Evolutionary conservation across 2,113 vertebrate species (phyloP).

Genomic region (Euleptes europaea): DNA sequence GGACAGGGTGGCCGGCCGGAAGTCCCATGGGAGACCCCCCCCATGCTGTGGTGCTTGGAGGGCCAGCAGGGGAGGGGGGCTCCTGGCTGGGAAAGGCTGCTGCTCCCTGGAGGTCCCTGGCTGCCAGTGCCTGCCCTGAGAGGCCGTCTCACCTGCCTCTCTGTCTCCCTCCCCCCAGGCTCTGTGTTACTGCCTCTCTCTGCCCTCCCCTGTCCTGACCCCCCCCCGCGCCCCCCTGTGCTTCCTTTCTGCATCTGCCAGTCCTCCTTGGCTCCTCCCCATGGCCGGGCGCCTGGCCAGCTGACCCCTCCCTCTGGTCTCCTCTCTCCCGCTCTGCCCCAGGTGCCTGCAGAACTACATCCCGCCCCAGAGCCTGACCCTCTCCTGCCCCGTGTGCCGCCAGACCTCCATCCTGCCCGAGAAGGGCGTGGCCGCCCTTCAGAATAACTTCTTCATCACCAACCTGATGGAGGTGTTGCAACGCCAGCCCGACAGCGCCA

Average conservation of each 20-base stretch:
- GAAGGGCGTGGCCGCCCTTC: slow-evolving; percentile 89
- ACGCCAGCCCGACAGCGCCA: slow-evolving; percentile 79
- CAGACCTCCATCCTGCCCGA: slow-evolving; percentile 95
- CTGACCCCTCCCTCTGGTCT: not conserved
- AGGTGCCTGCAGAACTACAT: slow-evolving; percentile 97
- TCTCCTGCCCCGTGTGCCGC: slow-evolving; percentile 92
- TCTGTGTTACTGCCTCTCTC: too few species aligned
- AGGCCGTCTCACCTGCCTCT: not conserved
- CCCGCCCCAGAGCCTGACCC: slow-evolving; percentile 89
- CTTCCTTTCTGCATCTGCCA: not conserved
- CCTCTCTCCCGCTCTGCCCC: slow-evolving; percentile 28
- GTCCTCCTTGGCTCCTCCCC: not conserved
- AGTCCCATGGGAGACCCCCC: too few species aligned
- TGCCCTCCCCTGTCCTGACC: not conserved
- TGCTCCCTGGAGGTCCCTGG: not conserved
- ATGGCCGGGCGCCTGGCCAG: not conserved
- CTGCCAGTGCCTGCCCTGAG: too few species aligned
- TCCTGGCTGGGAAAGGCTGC: not conserved
- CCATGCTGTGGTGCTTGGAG: too few species aligned
- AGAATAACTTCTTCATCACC: slow-evolving; percentile 98
- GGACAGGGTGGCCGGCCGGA: too few species aligned
- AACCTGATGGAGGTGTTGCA: slow-evolving; percentile 96
- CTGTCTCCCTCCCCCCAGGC: not conserved
- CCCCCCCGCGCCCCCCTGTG: too few species aligned
- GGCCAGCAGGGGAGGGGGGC: too few species aligned